Evolutionary conservation across 1,140 invertebrate species (phyloP).

Genomic region (Drosophila quadrilineata): DNA sequence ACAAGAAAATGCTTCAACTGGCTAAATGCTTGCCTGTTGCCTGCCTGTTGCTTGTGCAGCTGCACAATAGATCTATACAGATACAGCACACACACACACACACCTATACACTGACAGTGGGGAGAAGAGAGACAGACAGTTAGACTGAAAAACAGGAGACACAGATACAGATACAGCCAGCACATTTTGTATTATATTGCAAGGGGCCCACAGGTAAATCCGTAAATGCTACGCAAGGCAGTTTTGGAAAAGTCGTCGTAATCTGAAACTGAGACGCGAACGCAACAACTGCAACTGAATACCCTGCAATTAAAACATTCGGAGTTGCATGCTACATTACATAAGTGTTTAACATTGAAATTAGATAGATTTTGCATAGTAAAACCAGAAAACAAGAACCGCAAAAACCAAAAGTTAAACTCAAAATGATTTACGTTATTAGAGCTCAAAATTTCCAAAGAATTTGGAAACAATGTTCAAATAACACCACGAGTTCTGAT

Average conservation of each 20-base stretch:
- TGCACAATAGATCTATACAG: conserved; percentile 44
- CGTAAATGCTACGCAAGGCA: conserved; percentile 26
- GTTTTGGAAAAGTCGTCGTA: conserved; percentile 26
- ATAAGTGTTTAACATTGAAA: too few relatives aligned
- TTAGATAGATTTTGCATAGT: too few relatives aligned
- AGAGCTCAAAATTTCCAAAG: too few relatives aligned
- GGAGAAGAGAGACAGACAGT: conserved; percentile 18
- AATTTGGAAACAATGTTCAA: too few relatives aligned
- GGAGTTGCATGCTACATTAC: too few relatives aligned
- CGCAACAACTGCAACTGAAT: conserved; percentile 18
- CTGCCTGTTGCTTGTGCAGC: conserved; percentile 53
- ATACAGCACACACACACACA: conserved; percentile 11
- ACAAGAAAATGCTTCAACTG: conserved; percentile 31
- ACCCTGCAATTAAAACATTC: conserved; percentile 7
- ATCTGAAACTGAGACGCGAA: conserved; percentile 34
- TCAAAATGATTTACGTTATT: too few relatives aligned
- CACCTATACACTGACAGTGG: conserved; percentile 2
- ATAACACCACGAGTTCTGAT: too few relatives aligned
- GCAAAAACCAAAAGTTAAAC: too few relatives aligned
- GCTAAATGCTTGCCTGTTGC: background rate
- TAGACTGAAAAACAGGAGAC: conserved; percentile 36
- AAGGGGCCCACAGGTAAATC: conserved; percentile 31
- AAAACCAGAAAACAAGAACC: too few relatives aligned
- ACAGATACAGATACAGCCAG: conserved; percentile 5
- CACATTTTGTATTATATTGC: too few relatives aligned